A percentile compares a stretch with the other conserved stretches of the same genome.
Evolutionary conservation across 2,888 invertebrate species (phyloP).

Genomic region (Cremastinae sp.): DNA sequence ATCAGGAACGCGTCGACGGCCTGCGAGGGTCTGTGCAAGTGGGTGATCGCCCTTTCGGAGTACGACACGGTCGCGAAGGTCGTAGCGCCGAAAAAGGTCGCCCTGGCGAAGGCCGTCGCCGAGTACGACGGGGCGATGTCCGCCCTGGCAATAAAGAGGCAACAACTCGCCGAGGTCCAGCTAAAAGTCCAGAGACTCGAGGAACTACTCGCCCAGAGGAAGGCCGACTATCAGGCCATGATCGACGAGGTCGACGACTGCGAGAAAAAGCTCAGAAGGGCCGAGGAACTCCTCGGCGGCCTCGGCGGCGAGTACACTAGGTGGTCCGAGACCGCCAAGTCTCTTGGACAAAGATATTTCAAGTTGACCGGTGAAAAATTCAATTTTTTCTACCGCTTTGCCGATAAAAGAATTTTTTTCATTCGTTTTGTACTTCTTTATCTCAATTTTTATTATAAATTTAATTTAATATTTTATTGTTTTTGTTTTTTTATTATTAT

Average conservation of each 20-base stretch:
- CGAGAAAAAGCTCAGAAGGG: conserved; percentile 92
- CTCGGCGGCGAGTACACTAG: conserved; percentile 95
- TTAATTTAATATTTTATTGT: no score
- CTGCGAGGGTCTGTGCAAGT: conserved; percentile 95
- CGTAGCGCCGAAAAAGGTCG: conserved; percentile 95
- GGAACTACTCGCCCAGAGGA: conserved; percentile 86
- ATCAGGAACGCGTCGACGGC: conserved; percentile 93
- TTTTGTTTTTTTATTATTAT: no score
- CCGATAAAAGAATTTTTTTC: no score
- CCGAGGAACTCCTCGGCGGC: conserved; percentile 95
- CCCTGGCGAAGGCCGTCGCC: conserved; percentile 92
- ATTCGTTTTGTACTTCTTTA: no score
- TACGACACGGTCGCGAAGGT: conserved; percentile 96
- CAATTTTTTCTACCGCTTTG: no score
- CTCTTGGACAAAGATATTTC: conserved; percentile 86
- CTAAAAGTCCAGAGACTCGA: conserved; percentile 88
- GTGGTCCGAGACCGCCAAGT: conserved; percentile 91
- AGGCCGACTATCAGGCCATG: conserved; percentile 86
- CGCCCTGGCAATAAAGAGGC: conserved; percentile 89
- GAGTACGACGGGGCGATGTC: conserved; percentile 89
- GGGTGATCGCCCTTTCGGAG: conserved; percentile 97
- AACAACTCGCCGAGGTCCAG: conserved; percentile 86
- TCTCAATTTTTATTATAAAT: no score
- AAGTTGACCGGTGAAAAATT: conserved; percentile 84
- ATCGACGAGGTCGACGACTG: conserved; percentile 94